Conservation (phyloP, 2,113 vertebrate species). For the Sinocyclocheilus rhinocerous region DNA sequence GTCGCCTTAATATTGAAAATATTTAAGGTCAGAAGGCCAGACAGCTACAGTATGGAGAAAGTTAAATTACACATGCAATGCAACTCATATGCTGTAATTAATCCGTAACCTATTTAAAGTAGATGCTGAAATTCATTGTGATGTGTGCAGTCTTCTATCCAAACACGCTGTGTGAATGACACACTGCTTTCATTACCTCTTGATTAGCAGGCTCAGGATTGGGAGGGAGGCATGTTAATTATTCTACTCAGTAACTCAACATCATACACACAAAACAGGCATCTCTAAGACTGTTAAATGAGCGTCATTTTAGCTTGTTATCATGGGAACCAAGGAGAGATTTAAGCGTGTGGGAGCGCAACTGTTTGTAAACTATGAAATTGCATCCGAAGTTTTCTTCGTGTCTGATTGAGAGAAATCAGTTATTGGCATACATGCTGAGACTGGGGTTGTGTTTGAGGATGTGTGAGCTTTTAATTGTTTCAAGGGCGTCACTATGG, state of each 20-base stretch:
- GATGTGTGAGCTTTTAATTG: constrained; percentile 1
- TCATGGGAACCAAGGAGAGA: not conserved
- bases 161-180: constrained; percentile 20
- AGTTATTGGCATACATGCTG: not conserved
- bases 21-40: not conserved
- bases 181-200: constrained; percentile 41
- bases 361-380: constrained; percentile 13
- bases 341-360: not conserved
- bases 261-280: not conserved
- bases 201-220: constrained; percentile 44
- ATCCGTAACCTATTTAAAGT: constrained; percentile 13
- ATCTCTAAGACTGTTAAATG: not conserved
- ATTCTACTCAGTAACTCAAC: not conserved
- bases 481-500: not conserved
- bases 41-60: not conserved
- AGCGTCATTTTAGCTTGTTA: constrained; percentile 17
- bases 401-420: not conserved
- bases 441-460: not conserved
- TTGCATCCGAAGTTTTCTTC: not conserved
- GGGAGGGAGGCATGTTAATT: constrained; percentile 6
- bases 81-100: not conserved
- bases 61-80: constrained; percentile 6
- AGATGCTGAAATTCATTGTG: not conserved
- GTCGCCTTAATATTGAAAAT: no score
- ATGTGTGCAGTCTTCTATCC: constrained; percentile 5